Percentiles rank a stretch among this genome's conserved stretches.
These are phyloP conservation scores for Excalfactoria chinensis DNA, from an alignment of 2,113 vertebrate species.

Conservation along the genomic window DNA sequence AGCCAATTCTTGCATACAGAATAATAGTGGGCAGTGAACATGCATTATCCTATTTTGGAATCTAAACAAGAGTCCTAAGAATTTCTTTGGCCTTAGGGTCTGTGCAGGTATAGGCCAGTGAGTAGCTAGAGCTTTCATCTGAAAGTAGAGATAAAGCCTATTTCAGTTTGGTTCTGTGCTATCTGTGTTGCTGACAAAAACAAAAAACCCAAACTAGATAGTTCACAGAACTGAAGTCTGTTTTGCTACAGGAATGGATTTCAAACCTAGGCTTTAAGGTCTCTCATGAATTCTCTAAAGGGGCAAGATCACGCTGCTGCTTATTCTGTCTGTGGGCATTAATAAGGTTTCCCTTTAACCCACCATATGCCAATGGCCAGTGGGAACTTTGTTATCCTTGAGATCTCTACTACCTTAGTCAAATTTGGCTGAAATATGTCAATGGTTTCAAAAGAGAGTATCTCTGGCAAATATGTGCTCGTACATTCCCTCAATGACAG, in stretches of 20 bases:
- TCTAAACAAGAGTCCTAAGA: background rate
- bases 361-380: background rate
- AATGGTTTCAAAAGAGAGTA: background rate
- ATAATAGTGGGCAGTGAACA: background rate
- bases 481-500: background rate
- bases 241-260: background rate
- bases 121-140: background rate
- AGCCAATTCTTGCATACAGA: background rate
- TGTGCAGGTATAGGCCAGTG: background rate
- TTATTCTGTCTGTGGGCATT: background rate
- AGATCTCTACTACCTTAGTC: background rate
- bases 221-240: rapidly evolving
- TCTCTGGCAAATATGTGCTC: background rate
- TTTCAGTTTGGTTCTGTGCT: background rate
- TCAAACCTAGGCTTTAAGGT: background rate
- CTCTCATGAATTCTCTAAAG: rapidly evolving
- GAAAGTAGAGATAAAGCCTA: background rate
- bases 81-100: background rate
- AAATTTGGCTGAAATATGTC: background rate
- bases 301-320: background rate
- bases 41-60: background rate
- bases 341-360: background rate
- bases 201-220: background rate
- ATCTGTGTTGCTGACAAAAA: background rate
- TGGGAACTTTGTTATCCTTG: background rate